Evolutionary conservation across 2,113 vertebrate genomes (phyloP).

Genomic region (Hirundichthys speculiger): DNA sequence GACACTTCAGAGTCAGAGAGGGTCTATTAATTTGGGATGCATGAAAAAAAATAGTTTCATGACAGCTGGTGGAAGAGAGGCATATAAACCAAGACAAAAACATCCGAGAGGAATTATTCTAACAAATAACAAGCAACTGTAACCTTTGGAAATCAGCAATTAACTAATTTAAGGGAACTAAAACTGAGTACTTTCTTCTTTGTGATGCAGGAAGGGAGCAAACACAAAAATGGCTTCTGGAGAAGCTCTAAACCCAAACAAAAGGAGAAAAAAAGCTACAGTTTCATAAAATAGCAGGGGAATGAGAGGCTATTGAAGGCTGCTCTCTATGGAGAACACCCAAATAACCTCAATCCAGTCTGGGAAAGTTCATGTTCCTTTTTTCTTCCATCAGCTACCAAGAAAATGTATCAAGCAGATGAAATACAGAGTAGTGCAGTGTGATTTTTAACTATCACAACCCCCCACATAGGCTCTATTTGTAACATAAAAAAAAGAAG

Average conservation of each 20-base stretch:
- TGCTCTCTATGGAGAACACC: no score
- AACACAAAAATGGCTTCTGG: conserved; percentile 1
- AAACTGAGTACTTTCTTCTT: conserved; percentile 34
- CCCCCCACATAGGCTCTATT: no score
- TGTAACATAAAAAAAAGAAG: no score
- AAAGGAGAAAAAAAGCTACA: not conserved
- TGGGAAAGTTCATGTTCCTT: conserved; percentile 2
- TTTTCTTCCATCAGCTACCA: not conserved
- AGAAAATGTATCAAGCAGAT: not conserved
- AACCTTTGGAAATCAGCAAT: conserved; percentile 57
- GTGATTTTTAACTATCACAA: not conserved
- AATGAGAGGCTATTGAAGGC: no score
- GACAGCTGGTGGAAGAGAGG: conserved; percentile 67
- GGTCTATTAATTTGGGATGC: conserved; percentile 72
- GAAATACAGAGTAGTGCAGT: no score
- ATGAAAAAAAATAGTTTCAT: conserved; percentile 57
- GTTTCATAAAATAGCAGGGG: no score
- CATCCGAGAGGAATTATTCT: conserved; percentile 50
- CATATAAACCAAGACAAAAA: conserved; percentile 48
- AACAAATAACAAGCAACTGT: conserved; percentile 33
- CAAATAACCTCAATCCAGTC: not conserved
- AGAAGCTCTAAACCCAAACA: not conserved
- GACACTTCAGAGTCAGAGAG: conserved; percentile 67
- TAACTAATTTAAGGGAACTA: conserved; percentile 43
- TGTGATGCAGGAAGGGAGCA: not conserved